These are phyloP conservation scores for Ligdia adustata DNA, from an alignment of 2,888 invertebrate species.

Conservation along the genomic window DNA sequence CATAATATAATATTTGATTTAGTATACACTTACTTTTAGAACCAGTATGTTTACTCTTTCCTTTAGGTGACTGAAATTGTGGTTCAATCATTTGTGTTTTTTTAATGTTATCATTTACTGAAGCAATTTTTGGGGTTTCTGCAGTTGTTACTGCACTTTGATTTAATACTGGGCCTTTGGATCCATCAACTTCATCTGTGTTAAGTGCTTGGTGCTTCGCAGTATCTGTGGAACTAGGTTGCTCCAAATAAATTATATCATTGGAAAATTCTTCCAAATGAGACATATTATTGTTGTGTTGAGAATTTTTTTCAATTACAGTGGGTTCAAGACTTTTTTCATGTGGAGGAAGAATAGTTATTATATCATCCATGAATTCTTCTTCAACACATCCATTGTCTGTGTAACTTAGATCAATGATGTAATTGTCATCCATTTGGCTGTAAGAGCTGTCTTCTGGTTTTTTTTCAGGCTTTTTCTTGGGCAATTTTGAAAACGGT, in stretches of 20 bases:
- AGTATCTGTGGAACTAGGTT: slow-evolving; percentile 13
- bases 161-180: slow-evolving; percentile 26
- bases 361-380: slow-evolving; percentile 59
- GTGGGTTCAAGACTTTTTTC: slow-evolving; percentile 14
- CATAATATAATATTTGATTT: neutral
- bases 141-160: slow-evolving; percentile 25
- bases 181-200: slow-evolving; percentile 51
- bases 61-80: slow-evolving; percentile 44
- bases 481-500: slow-evolving; percentile 52
- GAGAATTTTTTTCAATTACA: slow-evolving; percentile 21
- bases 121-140: slow-evolving; percentile 24
- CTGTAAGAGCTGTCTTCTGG: slow-evolving; percentile 69
- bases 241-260: slow-evolving; percentile 38
- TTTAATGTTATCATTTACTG: slow-evolving; percentile 39
- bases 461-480: slow-evolving; percentile 37
- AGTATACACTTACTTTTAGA: slow-evolving; percentile 48
- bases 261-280: slow-evolving; percentile 37
- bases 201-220: neutral
- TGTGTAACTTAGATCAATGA: slow-evolving; percentile 29
- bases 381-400: slow-evolving; percentile 53
- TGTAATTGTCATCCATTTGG: slow-evolving; percentile 60
- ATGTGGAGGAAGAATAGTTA: slow-evolving; percentile 48
- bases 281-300: slow-evolving; percentile 4
- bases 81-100: slow-evolving; percentile 63
- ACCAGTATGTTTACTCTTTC: slow-evolving; percentile 38